Conservation (phyloP, 1,140 invertebrate species). For the Tetraneura akinire region DNA sequence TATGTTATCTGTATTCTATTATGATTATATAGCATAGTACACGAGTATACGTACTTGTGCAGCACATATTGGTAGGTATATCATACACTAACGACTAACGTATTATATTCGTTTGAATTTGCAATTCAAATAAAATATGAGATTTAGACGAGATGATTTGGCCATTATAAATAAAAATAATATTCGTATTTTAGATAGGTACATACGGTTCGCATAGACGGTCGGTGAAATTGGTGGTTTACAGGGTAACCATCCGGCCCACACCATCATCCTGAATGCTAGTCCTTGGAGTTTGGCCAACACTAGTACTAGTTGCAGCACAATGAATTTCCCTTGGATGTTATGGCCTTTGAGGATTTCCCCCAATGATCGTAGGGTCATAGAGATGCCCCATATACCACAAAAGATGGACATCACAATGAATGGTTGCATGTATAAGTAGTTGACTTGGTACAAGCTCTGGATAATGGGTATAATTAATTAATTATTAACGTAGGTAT, state of each 20-base stretch:
- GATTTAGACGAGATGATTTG: too few species aligned
- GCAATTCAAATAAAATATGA: too few species aligned
- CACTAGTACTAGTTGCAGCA: slow-evolving; percentile 57
- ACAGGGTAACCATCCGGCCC: slow-evolving; percentile 55
- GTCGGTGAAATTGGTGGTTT: slow-evolving; percentile 59
- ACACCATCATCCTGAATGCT: slow-evolving; percentile 54
- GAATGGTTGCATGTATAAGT: slow-evolving; percentile 65
- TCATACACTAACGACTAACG: too few species aligned
- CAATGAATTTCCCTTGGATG: slow-evolving; percentile 57
- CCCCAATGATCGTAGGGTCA: slow-evolving; percentile 62
- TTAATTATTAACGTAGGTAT: too few species aligned
- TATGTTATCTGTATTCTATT: not conserved
- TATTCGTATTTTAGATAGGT: not conserved
- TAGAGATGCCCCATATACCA: slow-evolving; percentile 67
- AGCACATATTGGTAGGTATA: too few species aligned
- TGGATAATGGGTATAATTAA: slow-evolving; percentile 57
- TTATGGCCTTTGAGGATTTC: slow-evolving; percentile 59
- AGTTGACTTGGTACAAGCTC: slow-evolving; percentile 65
- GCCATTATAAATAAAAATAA: too few species aligned
- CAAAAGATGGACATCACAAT: slow-evolving; percentile 64
- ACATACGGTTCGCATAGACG: slow-evolving; percentile 62
- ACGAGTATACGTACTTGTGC: not conserved
- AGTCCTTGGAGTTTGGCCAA: slow-evolving; percentile 57
- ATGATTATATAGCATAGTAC: too few species aligned
- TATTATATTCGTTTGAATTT: too few species aligned